Evolutionary conservation across 2,113 vertebrate genomes (phyloP).

Genomic region (Chiloscyllium plagiosum): DNA sequence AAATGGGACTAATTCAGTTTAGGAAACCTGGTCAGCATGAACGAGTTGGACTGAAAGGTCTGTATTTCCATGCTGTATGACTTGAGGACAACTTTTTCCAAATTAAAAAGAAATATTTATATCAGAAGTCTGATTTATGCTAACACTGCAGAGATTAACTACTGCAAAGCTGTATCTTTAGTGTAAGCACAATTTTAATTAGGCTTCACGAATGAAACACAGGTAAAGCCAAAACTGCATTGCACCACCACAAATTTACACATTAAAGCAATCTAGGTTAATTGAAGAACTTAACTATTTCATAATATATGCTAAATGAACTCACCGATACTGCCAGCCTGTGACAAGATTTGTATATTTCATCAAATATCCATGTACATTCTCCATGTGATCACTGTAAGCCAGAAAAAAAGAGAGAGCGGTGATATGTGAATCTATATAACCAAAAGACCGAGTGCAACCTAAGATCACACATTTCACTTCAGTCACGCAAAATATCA

Average conservation of each 20-base stretch:
- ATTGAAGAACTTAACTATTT: background rate
- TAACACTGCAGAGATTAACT: background rate
- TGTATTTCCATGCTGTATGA: too few species aligned
- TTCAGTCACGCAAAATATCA: background rate
- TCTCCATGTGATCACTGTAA: conserved; percentile 93
- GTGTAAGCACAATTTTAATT: background rate
- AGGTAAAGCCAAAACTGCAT: background rate
- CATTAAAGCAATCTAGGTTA: background rate
- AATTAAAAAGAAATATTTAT: background rate
- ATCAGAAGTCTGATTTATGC: background rate
- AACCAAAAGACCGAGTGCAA: background rate
- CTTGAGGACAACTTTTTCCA: background rate
- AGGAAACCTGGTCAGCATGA: too few species aligned
- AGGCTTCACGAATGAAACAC: background rate
- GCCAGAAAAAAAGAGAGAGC: conserved; percentile 38
- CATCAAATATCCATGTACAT: conserved; percentile 90
- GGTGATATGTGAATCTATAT: background rate
- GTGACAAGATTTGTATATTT: conserved; percentile 98
- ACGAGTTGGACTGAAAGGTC: too few species aligned
- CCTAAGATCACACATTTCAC: background rate
- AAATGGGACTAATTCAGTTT: too few species aligned
- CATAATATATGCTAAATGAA: background rate
- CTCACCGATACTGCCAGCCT: conserved; percentile 95
- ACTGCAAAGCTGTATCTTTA: too few species aligned
- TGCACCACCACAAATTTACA: background rate